Conservation (phyloP, 2,797 vertebrate species). For the Bryconaethiops microstoma region DNA sequence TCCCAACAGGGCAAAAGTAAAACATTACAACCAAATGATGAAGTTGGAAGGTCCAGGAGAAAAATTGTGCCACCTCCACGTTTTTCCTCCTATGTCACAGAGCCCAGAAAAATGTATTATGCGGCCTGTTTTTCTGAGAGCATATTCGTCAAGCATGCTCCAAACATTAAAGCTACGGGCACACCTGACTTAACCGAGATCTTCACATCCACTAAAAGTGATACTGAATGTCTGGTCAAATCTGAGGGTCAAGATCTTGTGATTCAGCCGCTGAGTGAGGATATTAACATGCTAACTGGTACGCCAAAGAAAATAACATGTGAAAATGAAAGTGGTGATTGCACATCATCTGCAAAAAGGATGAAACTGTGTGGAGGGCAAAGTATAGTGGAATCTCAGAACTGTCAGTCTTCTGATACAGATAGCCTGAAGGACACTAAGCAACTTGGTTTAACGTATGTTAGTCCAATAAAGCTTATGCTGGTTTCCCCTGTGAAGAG, state of each 20-base stretch:
- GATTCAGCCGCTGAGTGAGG: slow-evolving; percentile 31
- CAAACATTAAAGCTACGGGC: slow-evolving; percentile 64
- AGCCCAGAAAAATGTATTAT: slow-evolving; percentile 79
- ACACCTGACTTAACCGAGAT: slow-evolving; percentile 11
- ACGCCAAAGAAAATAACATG: slow-evolving; percentile 21
- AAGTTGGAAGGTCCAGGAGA: slow-evolving; percentile 79
- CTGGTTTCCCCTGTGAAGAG: slow-evolving; percentile 89
- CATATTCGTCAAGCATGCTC: slow-evolving; percentile 70
- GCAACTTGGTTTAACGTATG: slow-evolving; percentile 73
- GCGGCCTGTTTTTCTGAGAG: slow-evolving; percentile 77
- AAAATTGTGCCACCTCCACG: slow-evolving; percentile 87
- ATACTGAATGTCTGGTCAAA: slow-evolving; percentile 16
- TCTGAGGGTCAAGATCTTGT: slow-evolving; percentile 44
- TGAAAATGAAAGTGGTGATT: slow-evolving; percentile 26
- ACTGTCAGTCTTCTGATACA: slow-evolving; percentile 36
- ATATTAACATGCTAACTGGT: neutral
- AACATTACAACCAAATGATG: slow-evolving; percentile 60
- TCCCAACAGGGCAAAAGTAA: neutral
- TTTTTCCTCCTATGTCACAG: slow-evolving; percentile 89
- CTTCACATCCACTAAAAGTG: neutral
- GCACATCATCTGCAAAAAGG: slow-evolving; percentile 59
- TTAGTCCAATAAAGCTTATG: slow-evolving; percentile 96
- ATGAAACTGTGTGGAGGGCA: slow-evolving; percentile 23
- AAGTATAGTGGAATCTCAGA: slow-evolving; percentile 37
- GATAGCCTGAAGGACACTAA: slow-evolving; percentile 47